Conservation (phyloP, 1,140 invertebrate species). For the Drosophila albomicans region DNA sequence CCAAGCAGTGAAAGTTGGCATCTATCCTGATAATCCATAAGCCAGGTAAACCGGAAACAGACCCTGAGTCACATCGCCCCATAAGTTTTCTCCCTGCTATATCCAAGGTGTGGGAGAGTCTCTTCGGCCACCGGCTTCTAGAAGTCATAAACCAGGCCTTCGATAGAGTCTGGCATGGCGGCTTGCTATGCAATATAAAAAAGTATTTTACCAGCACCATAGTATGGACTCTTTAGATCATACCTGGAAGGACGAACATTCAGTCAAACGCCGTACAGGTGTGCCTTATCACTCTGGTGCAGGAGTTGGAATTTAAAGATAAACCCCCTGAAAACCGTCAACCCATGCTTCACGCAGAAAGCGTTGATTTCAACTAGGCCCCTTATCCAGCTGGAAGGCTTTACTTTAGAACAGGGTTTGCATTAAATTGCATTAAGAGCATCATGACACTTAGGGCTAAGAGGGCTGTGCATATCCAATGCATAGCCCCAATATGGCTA, state of each 20-base stretch:
- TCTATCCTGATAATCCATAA: not conserved
- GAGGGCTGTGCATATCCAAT: too few species aligned
- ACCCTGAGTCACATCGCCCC: slow-evolving; percentile 1
- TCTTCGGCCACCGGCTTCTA: slow-evolving; percentile 10
- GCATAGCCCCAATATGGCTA: too few species aligned
- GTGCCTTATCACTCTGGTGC: too few species aligned
- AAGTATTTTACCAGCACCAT: not conserved
- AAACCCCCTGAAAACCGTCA: too few species aligned
- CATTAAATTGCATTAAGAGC: too few species aligned
- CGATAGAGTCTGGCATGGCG: slow-evolving; percentile 12
- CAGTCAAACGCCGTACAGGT: not conserved
- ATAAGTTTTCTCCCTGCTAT: slow-evolving; percentile 16
- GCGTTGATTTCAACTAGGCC: too few species aligned
- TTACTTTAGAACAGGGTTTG: too few species aligned
- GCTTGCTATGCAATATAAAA: slow-evolving; percentile 1
- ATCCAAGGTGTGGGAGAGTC: slow-evolving; percentile 30
- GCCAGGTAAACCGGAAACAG: not conserved
- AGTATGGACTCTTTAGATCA: slow-evolving; percentile 3
- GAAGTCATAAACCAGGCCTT: slow-evolving; percentile 23
- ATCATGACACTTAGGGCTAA: too few species aligned
- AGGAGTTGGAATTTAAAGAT: too few species aligned
- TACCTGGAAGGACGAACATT: slow-evolving; percentile 13
- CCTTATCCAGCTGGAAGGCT: too few species aligned
- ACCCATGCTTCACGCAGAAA: too few species aligned
- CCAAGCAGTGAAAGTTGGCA: too few species aligned